These are phyloP conservation scores for Chelonus formosanus DNA, from an alignment of 2,888 invertebrate genomes.

Conservation along the genomic window DNA sequence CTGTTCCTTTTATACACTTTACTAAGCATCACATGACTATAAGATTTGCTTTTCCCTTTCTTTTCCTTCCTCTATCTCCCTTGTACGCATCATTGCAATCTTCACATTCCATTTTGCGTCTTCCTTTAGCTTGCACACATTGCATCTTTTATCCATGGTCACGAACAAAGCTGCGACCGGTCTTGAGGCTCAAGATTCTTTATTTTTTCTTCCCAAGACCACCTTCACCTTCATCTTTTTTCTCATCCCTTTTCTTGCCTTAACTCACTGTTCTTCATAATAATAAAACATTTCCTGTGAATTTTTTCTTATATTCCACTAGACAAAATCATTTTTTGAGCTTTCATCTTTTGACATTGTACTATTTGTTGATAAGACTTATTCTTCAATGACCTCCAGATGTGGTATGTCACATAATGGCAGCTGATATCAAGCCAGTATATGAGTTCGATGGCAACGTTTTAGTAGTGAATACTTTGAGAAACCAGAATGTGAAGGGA, in stretches of 20 bases:
- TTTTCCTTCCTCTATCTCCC: conserved; percentile 27
- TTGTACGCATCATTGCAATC: conserved; percentile 17
- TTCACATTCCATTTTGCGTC: conserved; percentile 23
- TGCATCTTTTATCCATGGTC: conserved; percentile 27
- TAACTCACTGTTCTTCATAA: background rate
- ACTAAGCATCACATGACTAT: background rate
- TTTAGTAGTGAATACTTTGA: background rate
- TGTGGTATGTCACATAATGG: conserved; percentile 2
- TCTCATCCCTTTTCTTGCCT: conserved; percentile 8
- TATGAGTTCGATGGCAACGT: background rate
- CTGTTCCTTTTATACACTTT: background rate
- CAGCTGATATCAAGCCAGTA: background rate
- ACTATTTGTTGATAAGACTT: too few relatives aligned
- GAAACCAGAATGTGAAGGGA: conserved; percentile 1
- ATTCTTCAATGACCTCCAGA: too few relatives aligned
- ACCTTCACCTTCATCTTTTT: conserved; percentile 10
- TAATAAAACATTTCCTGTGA: conserved; percentile 4
- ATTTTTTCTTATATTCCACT: background rate
- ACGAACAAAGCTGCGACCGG: conserved; percentile 34
- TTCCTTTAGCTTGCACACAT: background rate
- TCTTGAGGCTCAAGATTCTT: conserved; percentile 25
- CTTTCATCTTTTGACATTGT: too few relatives aligned
- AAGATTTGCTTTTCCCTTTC: conserved; percentile 16
- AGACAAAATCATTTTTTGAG: too few relatives aligned
- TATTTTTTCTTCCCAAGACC: conserved; percentile 25